These are phyloP conservation scores for Nasonia vitripennis DNA, from an alignment of 1,140 invertebrate genomes.

Conservation along the genomic window DNA sequence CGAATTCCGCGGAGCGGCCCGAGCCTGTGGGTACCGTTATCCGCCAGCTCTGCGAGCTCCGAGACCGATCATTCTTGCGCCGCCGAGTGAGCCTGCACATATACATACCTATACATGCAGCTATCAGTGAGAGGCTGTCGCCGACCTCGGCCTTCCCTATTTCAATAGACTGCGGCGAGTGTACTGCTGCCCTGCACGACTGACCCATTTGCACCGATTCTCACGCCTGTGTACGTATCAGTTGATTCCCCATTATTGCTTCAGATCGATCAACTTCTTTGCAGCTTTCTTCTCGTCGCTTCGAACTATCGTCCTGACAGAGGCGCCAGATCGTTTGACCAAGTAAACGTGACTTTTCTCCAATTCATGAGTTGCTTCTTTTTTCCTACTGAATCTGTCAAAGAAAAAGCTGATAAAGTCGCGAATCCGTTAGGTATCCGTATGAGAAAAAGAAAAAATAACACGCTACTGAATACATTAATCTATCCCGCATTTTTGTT, in stretches of 20 bases:
- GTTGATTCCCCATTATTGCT: not conserved
- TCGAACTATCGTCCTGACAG: no score
- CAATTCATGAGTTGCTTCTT: no score
- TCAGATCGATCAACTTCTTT: not conserved
- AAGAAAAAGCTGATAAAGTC: no score
- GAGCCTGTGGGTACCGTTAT: slow-evolving; percentile 67
- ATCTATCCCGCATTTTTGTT: no score
- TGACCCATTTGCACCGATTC: slow-evolving; percentile 39
- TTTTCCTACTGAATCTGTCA: no score
- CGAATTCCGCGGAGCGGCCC: slow-evolving; percentile 67
- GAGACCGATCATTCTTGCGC: slow-evolving; percentile 25
- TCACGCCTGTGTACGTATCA: not conserved
- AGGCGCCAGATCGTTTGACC: no score
- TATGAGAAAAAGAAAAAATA: no score
- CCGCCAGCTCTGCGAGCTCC: slow-evolving; percentile 54
- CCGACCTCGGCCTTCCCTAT: slow-evolving; percentile 57
- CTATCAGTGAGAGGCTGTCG: slow-evolving; percentile 45
- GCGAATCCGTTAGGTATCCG: no score
- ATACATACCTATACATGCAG: not conserved
- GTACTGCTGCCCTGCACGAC: not conserved
- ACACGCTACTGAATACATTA: no score
- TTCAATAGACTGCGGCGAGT: not conserved
- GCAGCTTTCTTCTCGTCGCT: no score
- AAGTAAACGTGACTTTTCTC: no score
- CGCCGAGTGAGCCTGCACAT: not conserved